Evolutionary conservation across 2,113 vertebrate genomes (phyloP).

Genomic region (Zosterops pallidus): DNA sequence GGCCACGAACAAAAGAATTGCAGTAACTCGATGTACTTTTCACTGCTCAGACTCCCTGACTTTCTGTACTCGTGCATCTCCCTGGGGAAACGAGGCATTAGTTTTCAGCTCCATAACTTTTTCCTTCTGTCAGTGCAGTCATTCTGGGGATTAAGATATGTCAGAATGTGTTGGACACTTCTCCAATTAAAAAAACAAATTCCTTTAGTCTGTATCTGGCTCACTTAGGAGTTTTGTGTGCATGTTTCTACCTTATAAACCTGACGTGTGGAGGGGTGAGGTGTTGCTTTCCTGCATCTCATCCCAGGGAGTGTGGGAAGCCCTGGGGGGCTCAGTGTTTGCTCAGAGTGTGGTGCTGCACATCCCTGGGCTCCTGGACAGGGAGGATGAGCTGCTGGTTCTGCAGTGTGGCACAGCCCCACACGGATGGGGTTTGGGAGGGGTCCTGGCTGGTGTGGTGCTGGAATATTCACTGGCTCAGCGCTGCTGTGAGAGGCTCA

Average conservation of each 20-base stretch:
- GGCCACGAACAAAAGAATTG: neutral
- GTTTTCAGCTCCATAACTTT: neutral
- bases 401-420: neutral
- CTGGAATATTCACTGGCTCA: neutral
- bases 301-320: neutral
- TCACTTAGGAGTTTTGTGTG: neutral
- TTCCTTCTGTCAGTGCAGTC: neutral
- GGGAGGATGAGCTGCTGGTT: neutral
- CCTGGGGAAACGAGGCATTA: accelerated
- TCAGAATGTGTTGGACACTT: neutral
- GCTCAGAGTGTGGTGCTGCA: neutral
- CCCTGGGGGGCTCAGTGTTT: neutral
- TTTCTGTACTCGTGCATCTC: neutral
- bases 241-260: neutral
- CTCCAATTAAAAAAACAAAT: neutral
- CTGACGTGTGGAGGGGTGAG: neutral
- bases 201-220: neutral
- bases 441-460: neutral
- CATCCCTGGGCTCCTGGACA: neutral
- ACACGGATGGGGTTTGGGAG: accelerated
- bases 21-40: neutral
- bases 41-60: neutral
- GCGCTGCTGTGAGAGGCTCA: neutral
- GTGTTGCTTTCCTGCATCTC: neutral
- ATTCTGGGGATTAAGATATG: neutral